A percentile compares a stretch with the other conserved stretches of the same genome.
Evolutionary conservation across 1,140 invertebrate genomes (phyloP).

Genomic region (Magallana ariakensis): DNA sequence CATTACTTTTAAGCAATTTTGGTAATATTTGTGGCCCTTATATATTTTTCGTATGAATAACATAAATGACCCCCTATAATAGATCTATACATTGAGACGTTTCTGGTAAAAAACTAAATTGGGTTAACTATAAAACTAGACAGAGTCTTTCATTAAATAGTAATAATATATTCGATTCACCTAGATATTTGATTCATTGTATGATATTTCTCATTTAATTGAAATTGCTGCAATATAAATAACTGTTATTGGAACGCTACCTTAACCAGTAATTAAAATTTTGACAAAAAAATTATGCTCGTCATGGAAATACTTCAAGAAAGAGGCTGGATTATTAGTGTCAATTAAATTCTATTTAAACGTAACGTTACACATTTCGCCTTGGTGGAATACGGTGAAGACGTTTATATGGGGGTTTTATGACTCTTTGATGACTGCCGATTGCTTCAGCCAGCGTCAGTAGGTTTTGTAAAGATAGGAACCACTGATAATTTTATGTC

Average conservation of each 20-base stretch:
- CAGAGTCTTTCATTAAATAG: no score
- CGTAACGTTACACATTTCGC: slow-evolving; percentile 27
- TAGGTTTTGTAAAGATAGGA: not conserved
- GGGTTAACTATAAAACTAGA: no score
- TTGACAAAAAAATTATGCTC: slow-evolving; percentile 17
- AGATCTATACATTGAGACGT: no score
- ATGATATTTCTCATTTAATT: no score
- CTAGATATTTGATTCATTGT: no score
- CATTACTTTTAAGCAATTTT: no score
- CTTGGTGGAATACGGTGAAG: not conserved
- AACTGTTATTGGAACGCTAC: not conserved
- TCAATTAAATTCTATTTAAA: slow-evolving; percentile 27
- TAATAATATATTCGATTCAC: no score
- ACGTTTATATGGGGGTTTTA: slow-evolving; percentile 26
- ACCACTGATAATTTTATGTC: not conserved
- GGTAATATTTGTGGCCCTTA: no score
- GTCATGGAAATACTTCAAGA: not conserved
- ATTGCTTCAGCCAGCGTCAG: slow-evolving; percentile 14
- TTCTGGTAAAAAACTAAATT: no score
- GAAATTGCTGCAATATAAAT: no score
- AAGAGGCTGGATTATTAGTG: slow-evolving; percentile 9
- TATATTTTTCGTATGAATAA: no score
- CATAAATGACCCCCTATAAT: no score
- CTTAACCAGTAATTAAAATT: not conserved
- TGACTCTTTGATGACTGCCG: slow-evolving; percentile 2